A percentile compares a stretch with the other conserved stretches of the same genome.
Evolutionary conservation across 2,797 vertebrate species (phyloP).

Genomic region (Poecile montanus): DNA sequence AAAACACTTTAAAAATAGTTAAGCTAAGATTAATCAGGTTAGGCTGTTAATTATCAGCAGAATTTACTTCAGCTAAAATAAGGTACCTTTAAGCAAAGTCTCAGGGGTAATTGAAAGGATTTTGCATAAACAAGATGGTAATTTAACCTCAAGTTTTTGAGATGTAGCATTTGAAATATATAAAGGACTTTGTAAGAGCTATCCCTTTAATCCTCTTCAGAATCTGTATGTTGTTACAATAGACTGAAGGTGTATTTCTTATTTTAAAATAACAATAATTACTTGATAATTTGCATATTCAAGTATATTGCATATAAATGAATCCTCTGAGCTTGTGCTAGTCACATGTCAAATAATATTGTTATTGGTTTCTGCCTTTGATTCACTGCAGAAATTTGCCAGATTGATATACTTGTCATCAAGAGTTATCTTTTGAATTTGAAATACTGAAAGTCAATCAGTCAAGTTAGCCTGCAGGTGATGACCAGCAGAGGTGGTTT

Average conservation of each 20-base stretch:
- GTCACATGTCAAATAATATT: background rate
- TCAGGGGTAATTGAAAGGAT: background rate
- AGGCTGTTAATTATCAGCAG: background rate
- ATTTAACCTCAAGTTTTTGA: background rate
- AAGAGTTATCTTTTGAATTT: background rate
- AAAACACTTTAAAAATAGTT: background rate
- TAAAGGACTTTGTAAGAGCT: background rate
- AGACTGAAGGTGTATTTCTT: background rate
- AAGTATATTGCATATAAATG: background rate
- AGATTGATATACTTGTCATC: background rate
- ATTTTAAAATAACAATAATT: background rate
- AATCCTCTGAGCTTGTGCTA: background rate
- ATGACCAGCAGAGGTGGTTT: background rate
- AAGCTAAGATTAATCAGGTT: background rate
- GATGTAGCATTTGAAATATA: background rate
- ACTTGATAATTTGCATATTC: background rate
- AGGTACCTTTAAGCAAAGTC: background rate
- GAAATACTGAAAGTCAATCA: background rate
- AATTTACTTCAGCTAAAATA: background rate
- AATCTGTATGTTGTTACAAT: background rate
- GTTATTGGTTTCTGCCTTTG: background rate
- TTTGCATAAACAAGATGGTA: background rate
- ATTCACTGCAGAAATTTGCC: background rate
- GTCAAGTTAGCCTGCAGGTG: rapidly evolving
- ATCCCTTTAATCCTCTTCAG: background rate